Percentiles rank a stretch among this genome's conserved stretches.
Evolutionary conservation across 2,888 invertebrate genomes (phyloP).

Genomic region (Bhutanitis thaidina): DNA sequence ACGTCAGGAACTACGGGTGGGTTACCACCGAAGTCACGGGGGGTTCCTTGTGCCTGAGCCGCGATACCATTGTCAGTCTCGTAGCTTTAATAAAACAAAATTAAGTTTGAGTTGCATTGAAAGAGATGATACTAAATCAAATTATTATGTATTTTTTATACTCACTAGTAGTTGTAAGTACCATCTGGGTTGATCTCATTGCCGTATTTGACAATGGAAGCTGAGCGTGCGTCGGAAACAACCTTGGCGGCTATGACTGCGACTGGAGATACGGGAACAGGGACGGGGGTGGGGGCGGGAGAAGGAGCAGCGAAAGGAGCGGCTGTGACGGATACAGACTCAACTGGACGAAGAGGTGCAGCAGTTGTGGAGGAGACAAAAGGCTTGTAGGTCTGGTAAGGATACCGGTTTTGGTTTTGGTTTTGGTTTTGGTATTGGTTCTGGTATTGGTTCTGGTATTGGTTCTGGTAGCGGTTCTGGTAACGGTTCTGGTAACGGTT

Average conservation of each 20-base stretch:
- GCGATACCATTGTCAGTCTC: constrained; percentile 83
- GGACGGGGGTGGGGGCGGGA: constrained; percentile 9
- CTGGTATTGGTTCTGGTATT: constrained; percentile 23
- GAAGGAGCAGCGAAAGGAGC: constrained; percentile 21
- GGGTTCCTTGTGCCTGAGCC: constrained; percentile 78
- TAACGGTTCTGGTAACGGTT: constrained; percentile 22
- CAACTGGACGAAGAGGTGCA: constrained; percentile 14
- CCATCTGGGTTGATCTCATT: constrained; percentile 69
- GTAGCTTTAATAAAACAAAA: constrained; percentile 51
- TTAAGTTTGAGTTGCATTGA: neutral
- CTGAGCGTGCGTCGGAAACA: constrained; percentile 36
- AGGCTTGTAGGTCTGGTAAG: constrained; percentile 24
- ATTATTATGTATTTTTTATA: constrained; percentile 17
- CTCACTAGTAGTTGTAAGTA: constrained; percentile 71
- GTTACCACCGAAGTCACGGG: constrained; percentile 72
- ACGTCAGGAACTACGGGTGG: constrained; percentile 55
- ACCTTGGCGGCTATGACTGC: constrained; percentile 28
- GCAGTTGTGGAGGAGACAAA: constrained; percentile 20
- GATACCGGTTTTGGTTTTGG: constrained; percentile 21
- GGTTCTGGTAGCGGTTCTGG: constrained; percentile 21
- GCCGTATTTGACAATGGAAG: constrained; percentile 48
- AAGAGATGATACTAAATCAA: neutral
- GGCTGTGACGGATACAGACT: neutral
- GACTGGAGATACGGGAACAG: constrained; percentile 30
- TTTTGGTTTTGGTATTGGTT: constrained; percentile 20